Conservation (phyloP, 2,888 invertebrate genomes). For the Drosophila diplacantha region DNA sequence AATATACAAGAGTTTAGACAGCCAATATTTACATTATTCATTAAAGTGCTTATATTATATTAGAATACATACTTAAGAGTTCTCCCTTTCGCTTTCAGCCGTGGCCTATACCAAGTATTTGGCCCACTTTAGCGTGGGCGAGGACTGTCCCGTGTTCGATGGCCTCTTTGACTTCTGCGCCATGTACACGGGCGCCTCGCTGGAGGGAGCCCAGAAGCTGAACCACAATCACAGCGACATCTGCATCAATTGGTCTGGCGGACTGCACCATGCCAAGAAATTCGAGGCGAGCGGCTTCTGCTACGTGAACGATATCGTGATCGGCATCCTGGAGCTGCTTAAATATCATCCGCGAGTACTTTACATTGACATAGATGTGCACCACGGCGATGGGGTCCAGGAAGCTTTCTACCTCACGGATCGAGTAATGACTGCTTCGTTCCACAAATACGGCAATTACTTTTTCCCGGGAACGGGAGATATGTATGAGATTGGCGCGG, state of each 20-base stretch:
- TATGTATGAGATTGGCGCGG: slow-evolving; percentile 98
- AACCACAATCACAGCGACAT: slow-evolving; percentile 97
- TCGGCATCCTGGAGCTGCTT: slow-evolving; percentile 95
- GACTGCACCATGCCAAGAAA: slow-evolving; percentile 99
- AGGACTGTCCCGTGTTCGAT: slow-evolving; percentile 97
- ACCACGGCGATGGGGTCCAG: slow-evolving; percentile 96
- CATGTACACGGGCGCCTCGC: slow-evolving; percentile 98
- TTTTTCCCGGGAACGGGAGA: slow-evolving; percentile 99
- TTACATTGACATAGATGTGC: slow-evolving; percentile 99
- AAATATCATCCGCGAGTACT: slow-evolving; percentile 96
- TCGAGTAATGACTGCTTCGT: slow-evolving; percentile 99
- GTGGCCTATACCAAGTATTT: slow-evolving; percentile 91
- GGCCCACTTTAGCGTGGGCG: slow-evolving; percentile 97
- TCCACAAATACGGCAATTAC: slow-evolving; percentile 98
- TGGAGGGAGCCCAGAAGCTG: slow-evolving; percentile 97
- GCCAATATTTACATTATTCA: neutral
- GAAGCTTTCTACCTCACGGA: slow-evolving; percentile 99
- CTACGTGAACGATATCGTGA: slow-evolving; percentile 99
- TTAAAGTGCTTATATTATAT: neutral
- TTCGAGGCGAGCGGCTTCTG: slow-evolving; percentile 99
- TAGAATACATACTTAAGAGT: neutral
- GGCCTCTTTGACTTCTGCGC: slow-evolving; percentile 99
- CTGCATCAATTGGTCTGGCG: slow-evolving; percentile 99
- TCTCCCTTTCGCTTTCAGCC: slow-evolving; percentile 57
- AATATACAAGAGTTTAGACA: neutral